Percentiles rank a stretch among this genome's conserved stretches.
These are phyloP conservation scores for Aradophagus sp. DNA, from an alignment of 1,140 invertebrate genomes.

Conservation along the genomic window DNA sequence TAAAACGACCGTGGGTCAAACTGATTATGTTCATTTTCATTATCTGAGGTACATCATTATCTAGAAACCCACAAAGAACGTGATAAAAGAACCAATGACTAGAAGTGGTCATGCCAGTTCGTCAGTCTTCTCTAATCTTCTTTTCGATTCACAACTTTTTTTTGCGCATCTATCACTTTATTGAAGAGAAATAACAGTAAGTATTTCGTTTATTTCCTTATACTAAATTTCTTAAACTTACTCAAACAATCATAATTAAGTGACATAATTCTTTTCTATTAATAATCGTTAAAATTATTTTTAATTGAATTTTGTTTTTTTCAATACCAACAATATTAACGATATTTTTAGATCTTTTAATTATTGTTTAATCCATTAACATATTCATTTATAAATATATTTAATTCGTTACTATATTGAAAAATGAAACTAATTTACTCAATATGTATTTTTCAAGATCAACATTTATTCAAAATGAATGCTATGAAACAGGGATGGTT, in stretches of 20 bases:
- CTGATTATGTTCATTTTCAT: too few species aligned
- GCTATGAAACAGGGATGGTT: constrained; percentile 89
- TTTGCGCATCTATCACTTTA: background rate
- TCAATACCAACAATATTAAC: too few species aligned
- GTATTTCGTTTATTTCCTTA: background rate
- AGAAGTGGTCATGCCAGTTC: constrained; percentile 37
- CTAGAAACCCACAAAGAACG: constrained; percentile 22
- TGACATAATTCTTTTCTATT: too few species aligned
- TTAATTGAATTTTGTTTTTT: too few species aligned
- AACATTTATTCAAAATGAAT: constrained; percentile 74
- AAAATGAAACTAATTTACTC: too few species aligned
- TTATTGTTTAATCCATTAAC: too few species aligned
- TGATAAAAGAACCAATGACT: constrained; percentile 36
- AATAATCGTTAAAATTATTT: too few species aligned
- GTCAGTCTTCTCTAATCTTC: constrained; percentile 30
- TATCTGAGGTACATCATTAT: constrained; percentile 24
- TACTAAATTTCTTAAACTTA: too few species aligned
- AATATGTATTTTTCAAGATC: background rate
- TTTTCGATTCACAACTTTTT: constrained; percentile 8
- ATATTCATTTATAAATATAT: background rate
- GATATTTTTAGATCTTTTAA: too few species aligned
- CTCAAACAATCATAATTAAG: too few species aligned
- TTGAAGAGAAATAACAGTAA: background rate
- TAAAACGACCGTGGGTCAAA: too few species aligned
- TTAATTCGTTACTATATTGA: constrained; percentile 4